Base-by-base conservation (phyloP, 2,888 invertebrate genomes). In the Lacanobia oleracea region DNA sequence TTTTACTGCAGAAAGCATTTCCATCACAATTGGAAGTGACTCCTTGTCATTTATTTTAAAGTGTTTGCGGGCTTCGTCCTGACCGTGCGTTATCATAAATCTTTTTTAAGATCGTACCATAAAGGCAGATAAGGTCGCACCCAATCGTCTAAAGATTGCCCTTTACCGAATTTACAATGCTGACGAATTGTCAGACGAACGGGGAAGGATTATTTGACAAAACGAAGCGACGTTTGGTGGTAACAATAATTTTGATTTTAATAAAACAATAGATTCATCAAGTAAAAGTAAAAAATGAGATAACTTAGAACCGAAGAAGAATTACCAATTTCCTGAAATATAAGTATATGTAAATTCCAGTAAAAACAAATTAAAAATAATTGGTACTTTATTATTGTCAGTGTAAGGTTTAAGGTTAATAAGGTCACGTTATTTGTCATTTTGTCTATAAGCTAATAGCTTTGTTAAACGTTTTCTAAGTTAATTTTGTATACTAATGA, bases 1-100 rank as follows among this genome's bases (percentile, higher is more conserved):
- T 95, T 96, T 95, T 95, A 96, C 95, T 95, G 95, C 95, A 95
- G 94, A 95, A 94, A 95, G 93, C 93, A 94, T 95, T 95, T 95
- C 95, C 95, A 95, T 96, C 94, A 96, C 96, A 95, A 95, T 95
- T 94, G 94, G 94, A 94, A 92, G 94, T 93, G 93, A 95, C 96
- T 95, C 88, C 95, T 95, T 95, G 95, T 95, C 95, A 95, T 95
- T 95, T 95, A 95, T 95, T 95, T 95, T 94, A 94, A 95, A 94
- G 93, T 94, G 94, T 95, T 93, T 93, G 94, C 93, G 94, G 91
- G 92, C 88, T 89, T 90, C 91, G 90, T 90, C 90, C 92, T 91
- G 93, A 87, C 89, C 94, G 95, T 96, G 95, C 91, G 95, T 96
- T 95, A 96, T 96, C 96, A 95, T 95, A 96, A 96, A 96, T 96